These are phyloP conservation scores for Phallusia fumigata DNA, from an alignment of 23 tunicate genomes.

Conservation along the genomic window DNA sequence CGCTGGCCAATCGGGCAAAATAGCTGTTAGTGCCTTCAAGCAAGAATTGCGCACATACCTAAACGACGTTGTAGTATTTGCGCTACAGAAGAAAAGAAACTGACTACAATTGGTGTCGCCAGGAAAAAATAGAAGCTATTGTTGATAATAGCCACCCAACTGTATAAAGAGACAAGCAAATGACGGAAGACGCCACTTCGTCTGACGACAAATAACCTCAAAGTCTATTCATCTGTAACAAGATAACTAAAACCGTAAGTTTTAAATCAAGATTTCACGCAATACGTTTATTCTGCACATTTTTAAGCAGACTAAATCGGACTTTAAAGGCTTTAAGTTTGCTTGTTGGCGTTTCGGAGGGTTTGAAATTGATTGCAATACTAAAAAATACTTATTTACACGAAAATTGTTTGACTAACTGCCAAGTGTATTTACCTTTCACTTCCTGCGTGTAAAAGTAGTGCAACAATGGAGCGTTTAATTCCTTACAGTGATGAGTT, in stretches of 20 bases:
- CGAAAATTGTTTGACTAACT: neutral
- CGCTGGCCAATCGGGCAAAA: no score
- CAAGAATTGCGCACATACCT: no score
- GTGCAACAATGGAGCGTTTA: neutral
- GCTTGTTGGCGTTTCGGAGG: neutral
- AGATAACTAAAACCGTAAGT: neutral
- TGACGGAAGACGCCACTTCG: slow-evolving; percentile 4
- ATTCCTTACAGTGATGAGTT: neutral
- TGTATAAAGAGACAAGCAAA: neutral
- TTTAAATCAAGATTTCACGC: neutral
- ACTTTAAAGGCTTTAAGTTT: neutral
- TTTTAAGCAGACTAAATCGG: no score
- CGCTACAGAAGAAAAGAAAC: neutral
- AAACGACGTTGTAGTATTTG: no score
- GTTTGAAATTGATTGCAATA: neutral
- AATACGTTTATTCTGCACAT: neutral
- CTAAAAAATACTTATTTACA: neutral
- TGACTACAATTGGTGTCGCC: neutral
- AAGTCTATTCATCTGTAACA: no score
- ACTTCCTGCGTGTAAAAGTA: no score
- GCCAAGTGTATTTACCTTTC: neutral
- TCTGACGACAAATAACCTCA: neutral
- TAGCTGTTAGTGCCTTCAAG: no score
- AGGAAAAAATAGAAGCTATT: neutral
- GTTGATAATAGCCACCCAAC: neutral